Evolutionary conservation across 2,113 vertebrate species (phyloP).

Genomic region (Rhineura floridana): DNA sequence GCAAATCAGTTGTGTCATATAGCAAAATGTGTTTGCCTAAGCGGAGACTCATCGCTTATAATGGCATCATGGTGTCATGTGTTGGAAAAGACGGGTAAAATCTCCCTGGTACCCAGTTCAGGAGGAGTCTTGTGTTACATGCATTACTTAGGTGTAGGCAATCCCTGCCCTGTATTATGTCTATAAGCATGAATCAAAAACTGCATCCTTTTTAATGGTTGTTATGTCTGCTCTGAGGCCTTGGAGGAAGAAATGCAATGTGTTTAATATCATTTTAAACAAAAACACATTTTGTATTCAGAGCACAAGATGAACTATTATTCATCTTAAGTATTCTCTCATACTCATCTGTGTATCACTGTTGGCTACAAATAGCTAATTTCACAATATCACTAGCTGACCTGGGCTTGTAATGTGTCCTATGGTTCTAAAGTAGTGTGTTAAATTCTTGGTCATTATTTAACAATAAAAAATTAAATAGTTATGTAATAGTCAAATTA

Average conservation of each 20-base stretch:
- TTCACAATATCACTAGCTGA: not conserved
- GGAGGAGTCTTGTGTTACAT: not conserved
- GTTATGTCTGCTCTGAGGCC: too few relatives aligned
- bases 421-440: not conserved
- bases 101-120: not conserved
- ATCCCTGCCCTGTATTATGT: not conserved
- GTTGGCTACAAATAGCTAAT: not conserved
- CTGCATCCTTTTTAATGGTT: not conserved
- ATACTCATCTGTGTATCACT: not conserved
- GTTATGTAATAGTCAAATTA: not conserved
- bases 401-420: not conserved
- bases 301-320: not conserved
- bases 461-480: not conserved
- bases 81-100: not conserved
- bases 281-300: not conserved
- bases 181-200: not conserved
- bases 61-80: not conserved
- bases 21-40: not conserved
- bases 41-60: not conserved
- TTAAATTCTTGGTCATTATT: not conserved
- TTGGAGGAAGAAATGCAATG: not conserved
- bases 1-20: not conserved
- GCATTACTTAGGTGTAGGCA: too few relatives aligned
- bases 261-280: not conserved
- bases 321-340: not conserved